phyloP scores from a whole-genome alignment of 1,140 invertebrate genomes.

The Drosophila hydei region DNA sequence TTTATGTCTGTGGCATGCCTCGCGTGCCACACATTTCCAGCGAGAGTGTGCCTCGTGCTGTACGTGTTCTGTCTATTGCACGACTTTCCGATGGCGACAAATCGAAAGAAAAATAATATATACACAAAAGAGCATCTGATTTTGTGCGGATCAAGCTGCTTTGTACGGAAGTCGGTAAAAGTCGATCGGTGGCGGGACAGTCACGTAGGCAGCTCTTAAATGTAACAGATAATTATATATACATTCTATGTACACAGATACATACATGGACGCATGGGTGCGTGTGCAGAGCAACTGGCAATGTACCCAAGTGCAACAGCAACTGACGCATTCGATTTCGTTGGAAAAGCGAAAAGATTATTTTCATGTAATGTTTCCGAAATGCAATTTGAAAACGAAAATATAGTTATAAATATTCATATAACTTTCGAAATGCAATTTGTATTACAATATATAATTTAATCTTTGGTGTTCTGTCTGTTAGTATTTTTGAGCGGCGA shows the following conservation, averaged over 20 bases:
- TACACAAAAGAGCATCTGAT: slow-evolving; percentile 46
- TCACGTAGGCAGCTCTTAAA: slow-evolving; percentile 45
- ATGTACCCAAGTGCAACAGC: too few species aligned
- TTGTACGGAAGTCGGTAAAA: slow-evolving; percentile 61
- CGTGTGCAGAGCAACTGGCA: too few species aligned
- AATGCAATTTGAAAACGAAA: too few species aligned
- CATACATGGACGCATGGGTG: too few species aligned
- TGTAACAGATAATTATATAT: slow-evolving; percentile 26
- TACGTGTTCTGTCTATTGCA: slow-evolving; percentile 42
- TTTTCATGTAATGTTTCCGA: too few species aligned
- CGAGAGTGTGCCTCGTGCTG: slow-evolving; percentile 23
- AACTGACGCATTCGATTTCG: too few species aligned
- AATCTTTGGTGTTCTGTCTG: too few species aligned
- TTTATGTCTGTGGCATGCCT: slow-evolving; percentile 3
- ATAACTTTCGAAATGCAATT: too few species aligned
- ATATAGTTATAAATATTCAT: too few species aligned
- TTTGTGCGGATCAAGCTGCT: slow-evolving; percentile 48
- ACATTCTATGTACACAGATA: neutral
- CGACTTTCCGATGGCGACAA: slow-evolving; percentile 1
- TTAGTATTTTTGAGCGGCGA: too few species aligned
- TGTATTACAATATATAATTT: too few species aligned
- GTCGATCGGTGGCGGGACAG: slow-evolving; percentile 40
- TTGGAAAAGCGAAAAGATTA: too few species aligned
- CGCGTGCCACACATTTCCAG: slow-evolving; percentile 56
- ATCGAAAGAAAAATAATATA: slow-evolving; percentile 3